Evolutionary conservation across 2,797 vertebrate species (phyloP), one percentile per base, ranked within the genome.

Genomic region (Sebastes matsubarae): DNA sequence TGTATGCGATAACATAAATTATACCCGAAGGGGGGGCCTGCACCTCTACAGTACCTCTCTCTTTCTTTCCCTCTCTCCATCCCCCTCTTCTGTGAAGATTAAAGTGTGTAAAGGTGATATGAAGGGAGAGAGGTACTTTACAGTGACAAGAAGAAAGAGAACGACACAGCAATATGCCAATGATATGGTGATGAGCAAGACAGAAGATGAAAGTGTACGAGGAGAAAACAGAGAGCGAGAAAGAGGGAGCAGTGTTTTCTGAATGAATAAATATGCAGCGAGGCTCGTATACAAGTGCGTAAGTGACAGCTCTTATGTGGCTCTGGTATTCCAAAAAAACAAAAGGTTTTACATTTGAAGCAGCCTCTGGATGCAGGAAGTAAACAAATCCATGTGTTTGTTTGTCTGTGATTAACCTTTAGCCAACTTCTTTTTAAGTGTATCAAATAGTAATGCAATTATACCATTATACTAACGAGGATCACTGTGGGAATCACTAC

Each of bases 131-230:
- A 58, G 65, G 82, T 77, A 78, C 55, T 68, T 85, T 82, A 80
- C 71, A 75, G 71, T 79, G 82, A 87, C 75, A 78, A 78, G 81
- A 81, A 59, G 72, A 78, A 72, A 82, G 83, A 68, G 67, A 80
- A 74, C 74, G 50, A 82, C 60, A 24, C 29, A 74, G 85, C 75
- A 81, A 81, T 86, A 88, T 91, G 81, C 89, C 87, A 86, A 86
- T 83, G 78, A 90, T 79, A 85, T 85, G 78, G 54, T 86, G 87
- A 92, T 87, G 76, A 88, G 82, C n/a, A 63, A 34, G 76, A 81
- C 32, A 64, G 80, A 68, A 80, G 80, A 88, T 86, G 11, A 87
- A 88, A 79, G 77, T 29, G 64, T 25, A 25, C 61, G 68, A 73
- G 72, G 32, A 18, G 9, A 63, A 69, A 42, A 34, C 61, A 16